Base-by-base conservation (phyloP, 2,888 invertebrate species). In the Phanerotoma sp. region DNA sequence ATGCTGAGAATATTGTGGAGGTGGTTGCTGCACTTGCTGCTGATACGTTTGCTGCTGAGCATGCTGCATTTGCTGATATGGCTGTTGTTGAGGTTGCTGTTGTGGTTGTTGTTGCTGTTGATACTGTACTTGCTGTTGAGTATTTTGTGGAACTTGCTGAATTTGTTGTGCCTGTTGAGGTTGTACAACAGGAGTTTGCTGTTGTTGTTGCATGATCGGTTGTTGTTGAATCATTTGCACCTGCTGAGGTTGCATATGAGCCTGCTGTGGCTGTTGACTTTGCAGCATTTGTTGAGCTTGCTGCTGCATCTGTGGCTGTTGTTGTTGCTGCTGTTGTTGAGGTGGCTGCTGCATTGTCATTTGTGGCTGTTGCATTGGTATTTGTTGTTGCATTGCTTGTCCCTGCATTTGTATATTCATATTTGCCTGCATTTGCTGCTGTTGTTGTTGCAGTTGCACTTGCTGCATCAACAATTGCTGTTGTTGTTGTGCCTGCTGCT, bases 41-140 rank as follows among this genome's bases (percentile, higher is more conserved):
- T 73, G 74, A 57, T 62, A 64, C 22, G 62, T 75, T 35, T 74
- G 75, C 0, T 81, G 80, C 5, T 82, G 83, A 56, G 81, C 73
- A 44, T 79, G 78, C 62, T 80, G 80, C 11, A 77, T 33, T 28
- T 28, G 65, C 3, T 63, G 58, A 22, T 62, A 62, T 21, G 33
- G 44, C 16, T 32, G 51, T 48, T 79, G 51, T 82, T 81, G 45
- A 71, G 63, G 21, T 15, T 82, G 57, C 81, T n/a, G n/a, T n/a
- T n/a, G n/a, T n/a, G n/a, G n/a, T n/a, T n/a, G n/a, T n/a, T n/a
- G 80, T 41, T 80, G 81, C 62, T 82, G 82, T 42, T 83, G 70
- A 0, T 81, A 80, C 6, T 83, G 83, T 57, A 82, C 80, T 48
- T 81, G 74, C 45, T 79, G 49, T 30, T 51, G 80, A 15, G 62